Evolutionary conservation across 2,888 invertebrate species (phyloP).

Genomic region (Elmis aenea): DNA sequence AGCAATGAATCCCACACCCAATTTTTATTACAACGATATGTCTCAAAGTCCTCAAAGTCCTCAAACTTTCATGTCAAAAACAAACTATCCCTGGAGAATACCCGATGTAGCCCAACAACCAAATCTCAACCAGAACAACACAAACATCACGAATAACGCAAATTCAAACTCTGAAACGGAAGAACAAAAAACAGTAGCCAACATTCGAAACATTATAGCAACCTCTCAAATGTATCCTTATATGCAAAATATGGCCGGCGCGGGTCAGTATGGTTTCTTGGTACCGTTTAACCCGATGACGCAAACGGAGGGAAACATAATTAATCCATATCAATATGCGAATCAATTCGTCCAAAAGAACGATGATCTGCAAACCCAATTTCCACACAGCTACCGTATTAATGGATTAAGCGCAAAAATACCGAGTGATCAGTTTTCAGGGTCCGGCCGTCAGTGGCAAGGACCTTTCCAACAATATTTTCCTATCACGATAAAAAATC

Average conservation of each 20-base stretch:
- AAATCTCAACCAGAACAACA: background rate
- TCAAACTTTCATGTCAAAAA: background rate
- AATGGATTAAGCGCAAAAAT: slow-evolving; percentile 3
- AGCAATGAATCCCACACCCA: too few species aligned
- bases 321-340: slow-evolving; percentile 4
- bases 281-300: background rate
- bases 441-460: slow-evolving; percentile 32
- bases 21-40: background rate
- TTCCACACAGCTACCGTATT: background rate
- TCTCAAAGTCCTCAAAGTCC: background rate
- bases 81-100: too few species aligned
- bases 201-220: slow-evolving; percentile 37
- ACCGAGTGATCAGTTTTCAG: slow-evolving; percentile 9
- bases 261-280: too few species aligned
- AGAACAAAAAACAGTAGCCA: slow-evolving; percentile 35
- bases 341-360: slow-evolving; percentile 5
- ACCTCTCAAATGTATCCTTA: slow-evolving; percentile 16
- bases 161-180: slow-evolving; percentile 14
- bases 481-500: slow-evolving; percentile 56
- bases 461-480: slow-evolving; percentile 54
- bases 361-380: slow-evolving; percentile 4
- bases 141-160: background rate
- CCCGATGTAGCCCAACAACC: too few species aligned
- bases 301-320: too few species aligned
- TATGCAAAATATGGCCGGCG: background rate